Conservation (phyloP, 2,888 invertebrate genomes). For the Plebejus melissa region DNA sequence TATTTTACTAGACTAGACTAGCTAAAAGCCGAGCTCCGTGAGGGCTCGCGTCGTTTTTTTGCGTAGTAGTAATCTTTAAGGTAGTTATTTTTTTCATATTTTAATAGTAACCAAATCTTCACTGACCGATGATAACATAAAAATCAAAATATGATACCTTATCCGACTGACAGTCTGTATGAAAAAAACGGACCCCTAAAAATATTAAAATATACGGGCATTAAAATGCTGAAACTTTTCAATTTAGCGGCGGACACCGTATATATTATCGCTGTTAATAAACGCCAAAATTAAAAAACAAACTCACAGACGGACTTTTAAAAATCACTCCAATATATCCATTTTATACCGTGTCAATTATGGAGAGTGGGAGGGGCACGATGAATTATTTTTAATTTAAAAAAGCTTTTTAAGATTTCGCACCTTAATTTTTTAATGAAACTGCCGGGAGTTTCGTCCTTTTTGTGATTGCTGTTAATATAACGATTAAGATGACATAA, state of each 20-base stretch:
- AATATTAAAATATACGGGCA: conserved; percentile 36
- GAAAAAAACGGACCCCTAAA: conserved; percentile 9
- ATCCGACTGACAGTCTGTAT: neutral
- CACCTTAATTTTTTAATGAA: conserved; percentile 10
- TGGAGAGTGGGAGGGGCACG: conserved; percentile 35
- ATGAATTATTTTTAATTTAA: conserved; percentile 10
- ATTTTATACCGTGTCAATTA: conserved; percentile 50
- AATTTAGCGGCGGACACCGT: conserved; percentile 42
- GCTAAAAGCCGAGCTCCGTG: too few species aligned
- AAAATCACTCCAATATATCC: conserved; percentile 58
- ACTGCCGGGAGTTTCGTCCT: neutral
- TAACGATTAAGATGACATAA: neutral
- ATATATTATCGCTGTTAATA: conserved; percentile 45
- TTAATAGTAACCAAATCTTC: too few species aligned
- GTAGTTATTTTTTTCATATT: too few species aligned
- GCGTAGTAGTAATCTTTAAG: too few species aligned
- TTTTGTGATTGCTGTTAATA: neutral
- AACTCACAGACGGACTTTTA: conserved; percentile 55
- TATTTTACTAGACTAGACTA: too few species aligned
- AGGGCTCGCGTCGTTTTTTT: too few species aligned
- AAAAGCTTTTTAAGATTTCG: conserved; percentile 9
- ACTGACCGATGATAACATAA: too few species aligned
- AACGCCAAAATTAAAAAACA: conserved; percentile 39
- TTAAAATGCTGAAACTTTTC: conserved; percentile 43
- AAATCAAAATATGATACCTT: neutral